These are phyloP conservation scores for Eonycteris spelaea DNA, from an alignment of 2,113 vertebrate species.

Conservation along the genomic window DNA sequence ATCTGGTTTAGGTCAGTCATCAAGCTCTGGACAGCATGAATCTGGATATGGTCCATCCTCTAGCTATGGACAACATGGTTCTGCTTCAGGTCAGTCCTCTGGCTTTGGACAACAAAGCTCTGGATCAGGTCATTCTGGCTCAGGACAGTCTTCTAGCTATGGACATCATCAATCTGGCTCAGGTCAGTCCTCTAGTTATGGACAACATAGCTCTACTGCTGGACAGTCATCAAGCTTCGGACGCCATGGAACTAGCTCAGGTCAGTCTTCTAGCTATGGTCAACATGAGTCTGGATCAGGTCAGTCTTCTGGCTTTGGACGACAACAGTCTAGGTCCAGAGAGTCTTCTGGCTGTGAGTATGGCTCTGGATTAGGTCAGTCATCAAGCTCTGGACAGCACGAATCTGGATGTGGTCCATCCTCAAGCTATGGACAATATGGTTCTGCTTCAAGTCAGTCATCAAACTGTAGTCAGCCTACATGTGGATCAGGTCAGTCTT, in stretches of 20 bases:
- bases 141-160: not conserved
- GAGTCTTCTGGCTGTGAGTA: not conserved
- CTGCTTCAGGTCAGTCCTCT: not conserved
- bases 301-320: rapidly evolving
- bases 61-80: not conserved
- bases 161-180: not conserved
- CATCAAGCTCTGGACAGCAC: too few species aligned
- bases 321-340: not conserved
- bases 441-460: too few species aligned
- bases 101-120: rapidly evolving
- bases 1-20: not conserved
- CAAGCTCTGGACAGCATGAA: not conserved
- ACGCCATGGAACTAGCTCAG: not conserved
- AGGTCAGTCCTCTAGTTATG: not conserved
- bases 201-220: not conserved
- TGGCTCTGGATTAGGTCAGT: not conserved
- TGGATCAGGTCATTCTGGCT: not conserved
- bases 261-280: not conserved
- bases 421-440: too few species aligned
- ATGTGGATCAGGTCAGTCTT: too few species aligned
- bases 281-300: not conserved
- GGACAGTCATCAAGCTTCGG: not conserved
- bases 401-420: too few species aligned
- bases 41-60: not conserved
- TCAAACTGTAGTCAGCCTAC: too few species aligned